Percentiles rank a stretch among this genome's conserved stretches.
These are phyloP conservation scores for Catostylus mosaicus DNA, from an alignment of 30 jellyfish, hydroid and myxozoan species.

Conservation along the genomic window DNA sequence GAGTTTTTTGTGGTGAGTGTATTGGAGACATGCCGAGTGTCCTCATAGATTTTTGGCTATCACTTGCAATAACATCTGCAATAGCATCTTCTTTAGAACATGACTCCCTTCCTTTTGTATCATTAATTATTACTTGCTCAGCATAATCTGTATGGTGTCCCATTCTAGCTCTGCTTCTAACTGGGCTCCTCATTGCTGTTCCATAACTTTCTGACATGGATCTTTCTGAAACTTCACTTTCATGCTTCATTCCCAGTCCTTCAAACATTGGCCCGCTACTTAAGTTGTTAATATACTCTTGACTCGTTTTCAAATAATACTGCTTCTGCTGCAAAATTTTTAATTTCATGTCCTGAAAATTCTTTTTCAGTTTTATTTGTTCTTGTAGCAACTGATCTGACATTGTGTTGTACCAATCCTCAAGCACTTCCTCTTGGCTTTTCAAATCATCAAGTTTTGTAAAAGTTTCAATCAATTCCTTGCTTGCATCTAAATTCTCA, in stretches of 20 bases:
- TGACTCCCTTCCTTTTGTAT: no score
- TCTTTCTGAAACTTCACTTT: background rate
- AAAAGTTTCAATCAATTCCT: constrained; percentile 33
- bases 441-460: constrained; percentile 55
- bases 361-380: constrained; percentile 28
- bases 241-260: background rate
- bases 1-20: background rate
- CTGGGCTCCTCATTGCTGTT: no score
- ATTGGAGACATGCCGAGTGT: constrained; percentile 42
- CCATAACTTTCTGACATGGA: background rate
- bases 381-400: constrained; percentile 54
- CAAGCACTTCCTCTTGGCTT: constrained; percentile 57
- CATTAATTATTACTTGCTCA: no score
- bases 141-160: no score
- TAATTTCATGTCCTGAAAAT: constrained; percentile 48
- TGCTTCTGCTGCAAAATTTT: constrained; percentile 60
- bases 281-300: constrained; percentile 30
- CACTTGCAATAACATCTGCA: no score
- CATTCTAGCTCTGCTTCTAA: no score
- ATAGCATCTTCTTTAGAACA: background rate
- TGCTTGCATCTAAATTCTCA: background rate
- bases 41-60: no score
- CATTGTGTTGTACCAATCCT: constrained; percentile 64
- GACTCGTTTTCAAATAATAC: constrained; percentile 55
- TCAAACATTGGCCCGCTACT: background rate